Evolutionary conservation across 2,797 vertebrate species (phyloP).

Genomic region (Tapera naevia): DNA sequence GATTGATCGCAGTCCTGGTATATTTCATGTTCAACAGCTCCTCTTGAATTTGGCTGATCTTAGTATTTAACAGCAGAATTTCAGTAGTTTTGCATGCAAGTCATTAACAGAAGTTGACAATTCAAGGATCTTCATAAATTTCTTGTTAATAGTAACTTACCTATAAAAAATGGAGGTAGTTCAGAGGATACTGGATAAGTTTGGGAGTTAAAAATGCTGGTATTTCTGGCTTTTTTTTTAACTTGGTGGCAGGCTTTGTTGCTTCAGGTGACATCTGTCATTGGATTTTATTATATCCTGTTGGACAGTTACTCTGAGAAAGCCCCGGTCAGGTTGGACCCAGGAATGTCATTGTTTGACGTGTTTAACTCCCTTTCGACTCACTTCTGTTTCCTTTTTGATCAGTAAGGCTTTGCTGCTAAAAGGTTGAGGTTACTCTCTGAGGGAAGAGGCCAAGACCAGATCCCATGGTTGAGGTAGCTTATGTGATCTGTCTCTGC

Average conservation of each 20-base stretch:
- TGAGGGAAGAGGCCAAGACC: neutral
- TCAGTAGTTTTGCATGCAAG: neutral
- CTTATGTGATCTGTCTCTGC: neutral
- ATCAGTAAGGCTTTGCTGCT: neutral
- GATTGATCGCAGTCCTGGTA: neutral
- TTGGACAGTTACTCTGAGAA: neutral
- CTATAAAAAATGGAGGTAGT: neutral
- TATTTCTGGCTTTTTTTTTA: neutral
- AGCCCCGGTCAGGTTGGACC: neutral
- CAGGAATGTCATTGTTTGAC: neutral
- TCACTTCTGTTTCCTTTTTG: neutral
- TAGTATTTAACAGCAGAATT: neutral
- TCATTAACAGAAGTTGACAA: neutral
- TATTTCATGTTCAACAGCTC: neutral
- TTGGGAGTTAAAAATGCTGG: neutral
- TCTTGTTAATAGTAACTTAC: neutral
- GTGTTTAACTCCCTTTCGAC: neutral
- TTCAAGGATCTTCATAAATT: neutral
- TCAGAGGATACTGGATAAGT: neutral
- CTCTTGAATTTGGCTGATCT: neutral
- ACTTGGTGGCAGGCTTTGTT: neutral
- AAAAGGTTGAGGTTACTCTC: neutral
- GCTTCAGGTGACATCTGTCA: neutral
- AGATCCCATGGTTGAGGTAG: neutral
- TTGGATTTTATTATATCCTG: neutral